phyloP scores from a whole-genome alignment of 2,797 vertebrate genomes.

The Discoglossus pictus region DNA sequence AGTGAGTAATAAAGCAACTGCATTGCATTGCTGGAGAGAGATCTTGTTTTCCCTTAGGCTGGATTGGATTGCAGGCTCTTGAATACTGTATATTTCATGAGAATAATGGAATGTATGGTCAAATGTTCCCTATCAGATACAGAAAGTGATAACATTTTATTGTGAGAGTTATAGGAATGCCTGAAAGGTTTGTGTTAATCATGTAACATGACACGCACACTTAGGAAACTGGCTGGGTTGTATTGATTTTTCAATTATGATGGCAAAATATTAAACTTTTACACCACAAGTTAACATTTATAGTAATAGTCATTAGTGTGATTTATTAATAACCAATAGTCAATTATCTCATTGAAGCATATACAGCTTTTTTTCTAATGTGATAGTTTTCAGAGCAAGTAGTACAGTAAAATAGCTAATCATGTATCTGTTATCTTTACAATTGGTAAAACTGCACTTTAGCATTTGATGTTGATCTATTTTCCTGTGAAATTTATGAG shows the following conservation, averaged over 20 bases:
- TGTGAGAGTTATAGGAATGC: slow-evolving; percentile 32
- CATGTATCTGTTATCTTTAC: too few species aligned
- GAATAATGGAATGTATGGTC: slow-evolving; percentile 45
- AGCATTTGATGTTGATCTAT: too few species aligned
- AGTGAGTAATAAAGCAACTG: slow-evolving; percentile 61
- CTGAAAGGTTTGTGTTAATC: slow-evolving; percentile 44
- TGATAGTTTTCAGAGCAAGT: not conserved
- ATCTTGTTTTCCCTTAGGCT: slow-evolving; percentile 45
- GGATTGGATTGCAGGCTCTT: slow-evolving; percentile 16
- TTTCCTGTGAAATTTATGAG: too few species aligned
- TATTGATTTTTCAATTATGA: slow-evolving; percentile 48
- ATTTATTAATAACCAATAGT: slow-evolving; percentile 43
- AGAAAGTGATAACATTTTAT: slow-evolving; percentile 37
- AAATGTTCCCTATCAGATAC: slow-evolving; percentile 27
- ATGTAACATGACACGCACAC: slow-evolving; percentile 48
- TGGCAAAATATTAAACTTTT: slow-evolving; percentile 46
- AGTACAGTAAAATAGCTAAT: not conserved
- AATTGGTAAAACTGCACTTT: too few species aligned
- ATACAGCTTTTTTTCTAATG: not conserved
- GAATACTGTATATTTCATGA: slow-evolving; percentile 29
- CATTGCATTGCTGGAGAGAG: slow-evolving; percentile 45
- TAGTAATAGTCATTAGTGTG: slow-evolving; percentile 37
- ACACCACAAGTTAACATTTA: slow-evolving; percentile 35
- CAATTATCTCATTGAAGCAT: slow-evolving; percentile 17
- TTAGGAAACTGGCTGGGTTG: slow-evolving; percentile 40